Base-by-base conservation (phyloP, 2,888 invertebrate genomes). In the Ophion ellenae region DNA sequence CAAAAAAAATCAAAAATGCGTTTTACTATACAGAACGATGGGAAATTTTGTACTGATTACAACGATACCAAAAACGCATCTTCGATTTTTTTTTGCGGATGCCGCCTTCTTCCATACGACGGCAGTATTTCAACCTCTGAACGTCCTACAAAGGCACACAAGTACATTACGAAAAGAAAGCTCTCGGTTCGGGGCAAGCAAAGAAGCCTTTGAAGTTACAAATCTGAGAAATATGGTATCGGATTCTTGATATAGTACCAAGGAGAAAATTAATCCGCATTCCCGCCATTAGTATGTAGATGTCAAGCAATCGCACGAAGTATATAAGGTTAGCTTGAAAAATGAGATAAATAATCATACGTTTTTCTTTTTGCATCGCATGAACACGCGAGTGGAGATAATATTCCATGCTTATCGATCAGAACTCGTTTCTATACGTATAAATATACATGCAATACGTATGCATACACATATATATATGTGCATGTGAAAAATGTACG, bases 381-480 rank as follows among this genome's bases (percentile, higher is more conserved):
- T n/a, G 11, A 17, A 28, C n/a, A 20, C 36, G 59, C 40, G 14
- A 67, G 32, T 6, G 32, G 47, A 24, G 32, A 78, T 63, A 32
- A 70, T 70, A 63, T 70, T n/a, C 28, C 70, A 47, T 47, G 63
- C 45, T 69, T 61, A 79, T 79, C 70, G 70, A 79, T 79, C 69
- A 32, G 9, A 79, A 11, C 14, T n/a, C n/a, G 10, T 11, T 47
- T 17, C 47, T 24, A 14, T 45, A 59, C 40, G 24, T 40, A 28
- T 67, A 77, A 24, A 77, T 53, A 53, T 66, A 64, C n/a, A 63
- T 14, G 17, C 14, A 40, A 63, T 74, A 14, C 11, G 20, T 61
- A 36, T 14, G 17, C 28, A 36, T 17, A 45, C 40, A 59, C 28
- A 10, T 2, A 24, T 14, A 24, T 53, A 53, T 47, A 9, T 11